phyloP scores from a whole-genome alignment of 2,797 vertebrate genomes.

The Neosilurus hyrtlii region DNA sequence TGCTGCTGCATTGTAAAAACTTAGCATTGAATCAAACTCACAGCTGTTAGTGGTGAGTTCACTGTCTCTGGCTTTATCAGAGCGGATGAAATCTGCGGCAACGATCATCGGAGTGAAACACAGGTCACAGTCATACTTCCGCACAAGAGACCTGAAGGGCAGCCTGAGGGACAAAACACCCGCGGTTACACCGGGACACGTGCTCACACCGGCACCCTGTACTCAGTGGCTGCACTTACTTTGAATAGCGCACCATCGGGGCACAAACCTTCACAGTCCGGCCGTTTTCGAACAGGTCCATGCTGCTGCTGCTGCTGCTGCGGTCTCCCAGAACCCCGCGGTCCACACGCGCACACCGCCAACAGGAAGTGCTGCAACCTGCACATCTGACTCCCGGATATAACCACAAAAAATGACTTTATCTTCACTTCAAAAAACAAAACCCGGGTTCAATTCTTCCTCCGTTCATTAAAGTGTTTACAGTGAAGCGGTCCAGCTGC shows the following conservation, averaged over 20 bases:
- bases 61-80: constrained; percentile 93
- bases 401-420: neutral
- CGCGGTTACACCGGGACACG: neutral
- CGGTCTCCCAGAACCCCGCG: too few species aligned
- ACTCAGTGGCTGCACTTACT: constrained; percentile 74
- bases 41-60: constrained; percentile 92
- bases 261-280: constrained; percentile 87
- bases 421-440: too few species aligned
- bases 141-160: constrained; percentile 90
- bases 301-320: constrained; percentile 57
- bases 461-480: too few species aligned
- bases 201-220: neutral
- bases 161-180: constrained; percentile 69
- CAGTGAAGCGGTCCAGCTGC: neutral
- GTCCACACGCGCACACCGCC: too few species aligned
- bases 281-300: constrained; percentile 85
- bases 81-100: constrained; percentile 90
- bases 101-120: constrained; percentile 98
- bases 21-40: constrained; percentile 53
- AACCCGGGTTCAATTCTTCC: too few species aligned
- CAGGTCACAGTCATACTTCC: constrained; percentile 89
- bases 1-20: neutral
- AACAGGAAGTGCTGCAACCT: too few species aligned
- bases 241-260: constrained; percentile 97
- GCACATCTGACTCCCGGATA: neutral